These are phyloP conservation scores for Apocrypta bakeri DNA, from an alignment of 1,140 invertebrate genomes.

Conservation along the genomic window DNA sequence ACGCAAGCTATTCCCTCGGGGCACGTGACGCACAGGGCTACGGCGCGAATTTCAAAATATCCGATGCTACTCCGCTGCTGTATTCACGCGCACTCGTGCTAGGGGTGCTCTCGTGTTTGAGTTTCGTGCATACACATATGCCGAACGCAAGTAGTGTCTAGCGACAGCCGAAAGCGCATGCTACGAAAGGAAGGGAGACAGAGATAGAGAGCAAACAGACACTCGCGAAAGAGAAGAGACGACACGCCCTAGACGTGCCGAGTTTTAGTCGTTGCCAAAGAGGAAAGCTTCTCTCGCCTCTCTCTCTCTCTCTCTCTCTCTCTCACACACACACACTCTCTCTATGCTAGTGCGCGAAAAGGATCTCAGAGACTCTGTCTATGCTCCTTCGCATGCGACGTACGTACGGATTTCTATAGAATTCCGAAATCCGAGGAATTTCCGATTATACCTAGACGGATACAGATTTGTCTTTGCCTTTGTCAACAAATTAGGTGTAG, in stretches of 20 bases:
- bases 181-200: background rate
- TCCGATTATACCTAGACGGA: too few relatives aligned
- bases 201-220: background rate
- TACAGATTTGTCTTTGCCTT: too few relatives aligned
- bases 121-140: background rate
- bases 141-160: background rate
- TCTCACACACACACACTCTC: too few relatives aligned
- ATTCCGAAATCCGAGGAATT: too few relatives aligned
- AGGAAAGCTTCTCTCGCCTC: background rate
- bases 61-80: background rate
- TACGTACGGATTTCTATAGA: too few relatives aligned
- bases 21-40: conserved; percentile 20
- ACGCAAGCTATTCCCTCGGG: background rate
- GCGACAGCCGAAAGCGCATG: background rate
- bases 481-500: too few relatives aligned
- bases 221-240: background rate
- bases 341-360: too few relatives aligned
- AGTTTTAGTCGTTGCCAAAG: background rate
- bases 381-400: too few relatives aligned
- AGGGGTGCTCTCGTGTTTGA: background rate
- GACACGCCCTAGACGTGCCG: background rate
- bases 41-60: conserved; percentile 22
- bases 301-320: too few relatives aligned
- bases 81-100: too few relatives aligned
- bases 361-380: too few relatives aligned